Conservation (phyloP, 2,113 vertebrate genomes). For the Blennius ocellaris region DNA sequence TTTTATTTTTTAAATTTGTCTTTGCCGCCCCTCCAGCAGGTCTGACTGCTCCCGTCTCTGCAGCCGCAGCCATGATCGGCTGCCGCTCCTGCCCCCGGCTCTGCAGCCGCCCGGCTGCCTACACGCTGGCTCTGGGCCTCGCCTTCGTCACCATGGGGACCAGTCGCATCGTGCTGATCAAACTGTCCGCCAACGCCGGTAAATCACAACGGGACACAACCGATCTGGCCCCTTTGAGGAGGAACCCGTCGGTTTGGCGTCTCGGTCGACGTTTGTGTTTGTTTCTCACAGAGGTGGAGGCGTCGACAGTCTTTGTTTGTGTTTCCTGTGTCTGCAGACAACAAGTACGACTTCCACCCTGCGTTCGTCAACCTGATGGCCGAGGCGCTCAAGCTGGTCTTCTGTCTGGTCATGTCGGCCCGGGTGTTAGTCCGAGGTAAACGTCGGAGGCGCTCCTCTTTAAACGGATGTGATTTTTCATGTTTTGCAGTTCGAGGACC, state of each 20-base stretch:
- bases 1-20: no score
- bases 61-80: constrained; percentile 51
- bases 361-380: constrained; percentile 97
- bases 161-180: constrained; percentile 93
- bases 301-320: constrained; percentile 26
- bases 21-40: constrained; percentile 1
- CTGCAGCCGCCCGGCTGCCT: constrained; percentile 84
- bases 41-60: not conserved
- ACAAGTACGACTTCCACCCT: constrained; percentile 95
- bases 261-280: no score
- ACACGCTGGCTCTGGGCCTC: constrained; percentile 88
- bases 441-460: no score
- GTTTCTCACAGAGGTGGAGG: not conserved
- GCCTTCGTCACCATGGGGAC: constrained; percentile 89
- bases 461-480: no score
- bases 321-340: constrained; percentile 83
- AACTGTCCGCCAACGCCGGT: constrained; percentile 94
- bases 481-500: no score
- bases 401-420: constrained; percentile 89
- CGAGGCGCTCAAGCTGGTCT: constrained; percentile 90
- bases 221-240: not conserved
- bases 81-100: constrained; percentile 62
- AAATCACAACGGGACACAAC: not conserved
- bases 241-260: no score
- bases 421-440: constrained; percentile 90